phyloP scores from a whole-genome alignment of 2,797 vertebrate genomes.

The Tympanoctomys barrerae region DNA sequence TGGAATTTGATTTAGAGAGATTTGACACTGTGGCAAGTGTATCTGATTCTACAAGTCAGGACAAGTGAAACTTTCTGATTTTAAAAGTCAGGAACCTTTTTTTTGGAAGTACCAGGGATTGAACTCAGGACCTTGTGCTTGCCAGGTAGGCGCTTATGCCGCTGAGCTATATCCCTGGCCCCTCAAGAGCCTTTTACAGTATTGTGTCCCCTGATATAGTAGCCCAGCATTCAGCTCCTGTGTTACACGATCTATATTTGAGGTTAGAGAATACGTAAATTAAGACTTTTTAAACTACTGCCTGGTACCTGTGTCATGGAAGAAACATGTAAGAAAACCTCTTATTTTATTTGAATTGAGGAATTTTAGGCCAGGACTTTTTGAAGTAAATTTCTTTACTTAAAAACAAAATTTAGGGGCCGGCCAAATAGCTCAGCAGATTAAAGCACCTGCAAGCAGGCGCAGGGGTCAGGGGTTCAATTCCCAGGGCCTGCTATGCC shows the following conservation, averaged over 20 bases:
- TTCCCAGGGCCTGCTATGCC: too few species aligned
- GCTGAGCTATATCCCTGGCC: too few species aligned
- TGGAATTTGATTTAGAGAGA: constrained; percentile 1
- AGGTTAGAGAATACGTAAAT: neutral
- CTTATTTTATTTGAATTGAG: neutral
- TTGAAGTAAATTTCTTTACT: constrained; percentile 40
- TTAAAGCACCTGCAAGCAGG: too few species aligned
- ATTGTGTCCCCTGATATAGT: neutral
- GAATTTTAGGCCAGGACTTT: constrained; percentile 9
- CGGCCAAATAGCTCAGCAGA: too few species aligned
- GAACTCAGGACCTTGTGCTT: too few species aligned
- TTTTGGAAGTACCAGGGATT: too few species aligned
- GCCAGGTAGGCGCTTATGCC: too few species aligned
- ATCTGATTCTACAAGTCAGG: constrained; percentile 4
- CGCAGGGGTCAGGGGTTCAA: too few species aligned
- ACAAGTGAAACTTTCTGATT: neutral
- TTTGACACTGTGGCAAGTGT: constrained; percentile 21
- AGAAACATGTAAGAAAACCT: neutral
- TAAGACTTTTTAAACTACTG: constrained; percentile 18
- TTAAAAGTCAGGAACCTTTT: neutral
- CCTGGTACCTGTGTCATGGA: neutral
- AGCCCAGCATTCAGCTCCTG: neutral
- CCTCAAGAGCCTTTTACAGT: neutral
- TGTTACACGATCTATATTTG: neutral
- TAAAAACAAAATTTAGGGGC: constrained; percentile 5